These are phyloP conservation scores for Pocillopora meandrina DNA, from an alignment of 92 coral and sea anemone genomes.

Conservation along the genomic window DNA sequence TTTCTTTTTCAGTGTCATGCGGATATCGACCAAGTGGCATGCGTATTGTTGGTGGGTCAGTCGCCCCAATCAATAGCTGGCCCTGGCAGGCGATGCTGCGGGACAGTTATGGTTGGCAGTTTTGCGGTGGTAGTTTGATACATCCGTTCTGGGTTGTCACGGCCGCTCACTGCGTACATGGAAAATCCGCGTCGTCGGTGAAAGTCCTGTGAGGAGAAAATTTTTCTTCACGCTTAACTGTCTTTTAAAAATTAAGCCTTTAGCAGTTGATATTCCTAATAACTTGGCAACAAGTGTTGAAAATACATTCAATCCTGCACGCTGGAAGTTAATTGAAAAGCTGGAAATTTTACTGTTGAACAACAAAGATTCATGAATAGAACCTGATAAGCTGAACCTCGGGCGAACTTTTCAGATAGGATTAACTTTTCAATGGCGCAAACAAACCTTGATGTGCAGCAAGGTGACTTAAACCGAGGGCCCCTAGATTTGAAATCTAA, in stretches of 20 bases:
- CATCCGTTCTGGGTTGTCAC: slow-evolving; percentile 11
- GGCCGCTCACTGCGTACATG: slow-evolving; percentile 5
- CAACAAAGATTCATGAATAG: too few relatives aligned
- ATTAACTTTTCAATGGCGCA: too few relatives aligned
- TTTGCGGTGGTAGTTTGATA: slow-evolving; percentile 17
- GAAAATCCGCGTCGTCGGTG: background rate
- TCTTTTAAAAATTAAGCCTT: background rate
- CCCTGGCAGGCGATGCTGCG: slow-evolving; percentile 22
- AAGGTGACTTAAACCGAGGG: too few relatives aligned
- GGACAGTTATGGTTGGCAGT: background rate
- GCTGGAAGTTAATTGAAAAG: too few relatives aligned
- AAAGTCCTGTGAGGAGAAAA: slow-evolving; percentile 9
- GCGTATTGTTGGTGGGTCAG: slow-evolving; percentile 3
- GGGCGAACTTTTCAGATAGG: too few relatives aligned
- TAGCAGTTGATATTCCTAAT: too few relatives aligned
- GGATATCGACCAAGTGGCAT: background rate
- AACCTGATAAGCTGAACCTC: too few relatives aligned
- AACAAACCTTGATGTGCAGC: too few relatives aligned
- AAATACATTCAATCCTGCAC: too few relatives aligned
- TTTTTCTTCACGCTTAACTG: background rate
- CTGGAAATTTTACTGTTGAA: too few relatives aligned
- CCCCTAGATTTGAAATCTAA: too few relatives aligned
- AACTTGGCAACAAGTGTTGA: too few relatives aligned
- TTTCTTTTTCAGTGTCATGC: background rate
- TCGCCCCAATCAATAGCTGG: slow-evolving; percentile 10